phyloP scores from a whole-genome alignment of 2,113 vertebrate species.

The Ivindomyrus marchei region DNA sequence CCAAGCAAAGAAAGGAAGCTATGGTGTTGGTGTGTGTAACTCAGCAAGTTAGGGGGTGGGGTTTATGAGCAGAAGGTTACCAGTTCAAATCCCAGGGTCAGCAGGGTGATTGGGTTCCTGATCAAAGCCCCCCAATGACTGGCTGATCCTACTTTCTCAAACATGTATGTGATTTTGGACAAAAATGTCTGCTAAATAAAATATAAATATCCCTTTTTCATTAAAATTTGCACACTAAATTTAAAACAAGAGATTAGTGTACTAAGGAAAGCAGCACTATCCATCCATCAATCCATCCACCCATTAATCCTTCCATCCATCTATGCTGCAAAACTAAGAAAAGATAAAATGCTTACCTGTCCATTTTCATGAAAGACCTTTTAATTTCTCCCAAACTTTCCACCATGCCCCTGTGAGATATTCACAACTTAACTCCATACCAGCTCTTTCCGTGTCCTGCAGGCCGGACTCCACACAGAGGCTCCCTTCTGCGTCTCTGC shows the following conservation, averaged over 20 bases:
- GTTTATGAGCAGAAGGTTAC: background rate
- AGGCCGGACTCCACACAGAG: background rate
- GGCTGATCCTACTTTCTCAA: no score
- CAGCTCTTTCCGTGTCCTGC: background rate
- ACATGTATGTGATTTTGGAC: background rate
- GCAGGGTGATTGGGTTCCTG: background rate
- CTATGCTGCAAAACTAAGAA: background rate
- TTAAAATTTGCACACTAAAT: background rate
- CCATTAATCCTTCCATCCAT: background rate
- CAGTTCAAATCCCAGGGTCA: background rate
- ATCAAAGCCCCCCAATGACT: background rate
- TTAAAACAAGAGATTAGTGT: background rate
- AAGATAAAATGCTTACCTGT: background rate
- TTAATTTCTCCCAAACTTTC: background rate
- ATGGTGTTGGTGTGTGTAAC: background rate
- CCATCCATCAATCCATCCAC: background rate
- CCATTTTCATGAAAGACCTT: background rate
- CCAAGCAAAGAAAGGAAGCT: background rate
- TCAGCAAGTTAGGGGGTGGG: background rate
- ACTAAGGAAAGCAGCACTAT: background rate
- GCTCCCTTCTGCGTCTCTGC: background rate
- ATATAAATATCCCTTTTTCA: background rate
- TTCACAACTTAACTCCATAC: background rate
- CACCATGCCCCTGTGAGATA: background rate
- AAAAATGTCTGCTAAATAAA: background rate